Conservation (phyloP, 2,113 vertebrate genomes). For the Thamnaconus septentrionalis region DNA sequence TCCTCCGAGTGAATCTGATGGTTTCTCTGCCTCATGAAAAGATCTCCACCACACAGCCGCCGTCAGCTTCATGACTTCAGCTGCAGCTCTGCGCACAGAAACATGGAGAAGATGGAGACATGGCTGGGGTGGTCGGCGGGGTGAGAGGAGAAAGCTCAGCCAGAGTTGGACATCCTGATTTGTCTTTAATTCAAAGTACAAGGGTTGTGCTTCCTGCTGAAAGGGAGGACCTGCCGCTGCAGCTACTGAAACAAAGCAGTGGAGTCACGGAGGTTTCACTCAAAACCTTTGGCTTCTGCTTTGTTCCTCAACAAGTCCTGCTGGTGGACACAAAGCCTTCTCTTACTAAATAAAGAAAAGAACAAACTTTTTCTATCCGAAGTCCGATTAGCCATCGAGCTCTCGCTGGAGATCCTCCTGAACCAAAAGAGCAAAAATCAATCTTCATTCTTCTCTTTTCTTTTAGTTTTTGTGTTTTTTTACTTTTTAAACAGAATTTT, state of each 20-base stretch:
- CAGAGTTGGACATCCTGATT: slow-evolving; percentile 40
- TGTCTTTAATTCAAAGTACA: slow-evolving; percentile 64
- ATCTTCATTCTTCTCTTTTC: too few relatives aligned
- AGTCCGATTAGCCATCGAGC: too few relatives aligned
- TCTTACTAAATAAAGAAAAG: too few relatives aligned
- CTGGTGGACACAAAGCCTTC: too few relatives aligned
- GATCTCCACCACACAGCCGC: neutral
- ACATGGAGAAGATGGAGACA: slow-evolving; percentile 44
- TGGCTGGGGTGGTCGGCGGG: slow-evolving; percentile 49
- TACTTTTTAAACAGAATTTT: too few relatives aligned
- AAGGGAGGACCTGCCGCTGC: slow-evolving; percentile 26
- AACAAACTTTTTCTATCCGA: too few relatives aligned
- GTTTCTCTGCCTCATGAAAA: slow-evolving; percentile 21
- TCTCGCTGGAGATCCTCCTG: too few relatives aligned
- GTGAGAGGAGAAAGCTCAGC: slow-evolving; percentile 23
- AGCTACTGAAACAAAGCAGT: slow-evolving; percentile 57
- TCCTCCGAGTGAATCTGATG: slow-evolving; percentile 4
- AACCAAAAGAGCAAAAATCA: too few relatives aligned
- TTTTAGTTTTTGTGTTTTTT: too few relatives aligned
- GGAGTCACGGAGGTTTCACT: too few relatives aligned
- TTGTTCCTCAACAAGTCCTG: too few relatives aligned
- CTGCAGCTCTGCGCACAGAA: slow-evolving; percentile 56
- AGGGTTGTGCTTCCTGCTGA: slow-evolving; percentile 30
- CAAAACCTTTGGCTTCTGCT: too few relatives aligned
- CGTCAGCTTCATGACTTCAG: slow-evolving; percentile 47